A percentile compares a stretch with the other conserved stretches of the same genome.
Evolutionary conservation across 37 sponge, comb jelly and placozoan species (phyloP).

Genomic region (Theonella swinhoei): DNA sequence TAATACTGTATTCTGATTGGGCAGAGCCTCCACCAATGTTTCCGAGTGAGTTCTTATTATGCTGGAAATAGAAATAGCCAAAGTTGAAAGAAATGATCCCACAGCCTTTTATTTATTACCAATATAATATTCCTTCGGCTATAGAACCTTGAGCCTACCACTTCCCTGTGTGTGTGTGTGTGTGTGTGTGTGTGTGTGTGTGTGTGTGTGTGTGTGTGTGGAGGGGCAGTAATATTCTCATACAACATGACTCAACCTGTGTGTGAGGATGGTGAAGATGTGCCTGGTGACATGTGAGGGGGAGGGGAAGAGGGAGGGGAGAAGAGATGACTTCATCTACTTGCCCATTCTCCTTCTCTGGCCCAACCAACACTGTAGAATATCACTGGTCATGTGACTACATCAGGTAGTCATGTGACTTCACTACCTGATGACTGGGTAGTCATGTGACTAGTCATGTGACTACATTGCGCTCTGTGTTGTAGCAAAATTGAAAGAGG

Average conservation of each 20-base stretch:
- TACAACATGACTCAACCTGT: neutral
- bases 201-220: no score
- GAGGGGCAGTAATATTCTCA: neutral
- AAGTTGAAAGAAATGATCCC: no score
- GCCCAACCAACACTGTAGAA: no score
- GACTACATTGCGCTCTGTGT: no score
- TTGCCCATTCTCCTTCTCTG: neutral
- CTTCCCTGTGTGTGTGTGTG: no score
- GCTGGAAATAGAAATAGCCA: no score
- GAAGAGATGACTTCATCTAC: neutral
- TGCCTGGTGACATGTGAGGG: slow-evolving; percentile 3
- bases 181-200: no score
- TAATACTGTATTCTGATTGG: slow-evolving; percentile 3
- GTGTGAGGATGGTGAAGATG: slow-evolving; percentile 10
- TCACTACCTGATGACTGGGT: neutral
- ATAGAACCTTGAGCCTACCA: slow-evolving; percentile 23
- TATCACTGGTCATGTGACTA: neutral
- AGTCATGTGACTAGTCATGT: neutral
- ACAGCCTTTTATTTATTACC: no score
- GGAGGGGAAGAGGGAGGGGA: slow-evolving; percentile 16
- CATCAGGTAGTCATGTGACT: neutral
- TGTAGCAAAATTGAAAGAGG: slow-evolving; percentile 9
- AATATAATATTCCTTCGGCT: slow-evolving; percentile 8
- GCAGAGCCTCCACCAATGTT: slow-evolving; percentile 32
- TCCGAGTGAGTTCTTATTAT: no score